A percentile compares a stretch with the other conserved stretches of the same genome.
Conservation (phyloP, 2,888 invertebrate genomes). For the Pyrgus malvae region DNA sequence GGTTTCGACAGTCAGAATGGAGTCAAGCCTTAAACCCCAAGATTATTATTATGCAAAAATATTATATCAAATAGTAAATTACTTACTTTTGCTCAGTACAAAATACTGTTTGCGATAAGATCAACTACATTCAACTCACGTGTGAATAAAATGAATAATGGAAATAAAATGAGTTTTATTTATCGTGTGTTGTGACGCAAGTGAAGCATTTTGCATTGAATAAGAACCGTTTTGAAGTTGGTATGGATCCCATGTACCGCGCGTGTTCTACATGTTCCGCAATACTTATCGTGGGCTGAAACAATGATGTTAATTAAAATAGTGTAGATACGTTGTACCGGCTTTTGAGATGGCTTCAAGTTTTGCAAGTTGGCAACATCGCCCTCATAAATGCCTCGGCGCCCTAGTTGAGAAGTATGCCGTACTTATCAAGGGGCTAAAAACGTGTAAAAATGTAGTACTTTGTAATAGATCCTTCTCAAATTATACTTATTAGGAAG, state of each 20-base stretch:
- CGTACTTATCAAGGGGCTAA: too few relatives aligned
- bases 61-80: not conserved
- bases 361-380: too few relatives aligned
- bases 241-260: conserved; percentile 17
- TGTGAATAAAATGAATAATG: conserved; percentile 10
- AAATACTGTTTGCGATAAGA: not conserved
- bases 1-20: too few relatives aligned
- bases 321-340: not conserved
- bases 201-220: conserved; percentile 11
- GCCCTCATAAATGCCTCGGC: too few relatives aligned
- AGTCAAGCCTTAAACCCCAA: too few relatives aligned
- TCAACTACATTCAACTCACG: conserved; percentile 2
- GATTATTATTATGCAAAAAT: too few relatives aligned
- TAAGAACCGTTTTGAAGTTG: conserved; percentile 9
- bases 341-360: too few relatives aligned
- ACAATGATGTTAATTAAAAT: not conserved
- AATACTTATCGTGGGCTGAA: too few relatives aligned
- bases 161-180: conserved; percentile 12
- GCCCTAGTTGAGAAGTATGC: too few relatives aligned
- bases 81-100: not conserved
- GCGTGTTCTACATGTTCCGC: not conserved
- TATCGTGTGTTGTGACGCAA: conserved; percentile 14
- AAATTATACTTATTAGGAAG: too few relatives aligned
- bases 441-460: too few relatives aligned
- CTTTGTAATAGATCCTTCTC: too few relatives aligned